Evolutionary conservation across 2,797 vertebrate genomes (phyloP).

Genomic region (Dallia pectoralis): DNA sequence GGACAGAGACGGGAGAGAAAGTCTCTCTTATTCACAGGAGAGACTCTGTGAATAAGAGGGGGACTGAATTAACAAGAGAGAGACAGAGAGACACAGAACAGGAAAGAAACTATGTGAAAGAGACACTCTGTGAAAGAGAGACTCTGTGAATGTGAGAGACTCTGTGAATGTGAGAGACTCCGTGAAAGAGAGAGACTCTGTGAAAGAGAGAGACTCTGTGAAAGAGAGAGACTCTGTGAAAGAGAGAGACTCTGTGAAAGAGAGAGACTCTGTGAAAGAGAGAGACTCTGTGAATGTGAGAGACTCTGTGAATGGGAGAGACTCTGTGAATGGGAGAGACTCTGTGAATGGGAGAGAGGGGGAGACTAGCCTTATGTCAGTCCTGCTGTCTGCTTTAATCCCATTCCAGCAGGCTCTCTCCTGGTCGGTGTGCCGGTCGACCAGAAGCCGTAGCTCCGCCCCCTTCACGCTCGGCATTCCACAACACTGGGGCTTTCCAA

Average conservation of each 20-base stretch:
- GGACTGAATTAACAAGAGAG: too few species aligned
- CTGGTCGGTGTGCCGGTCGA: not conserved
- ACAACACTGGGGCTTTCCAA: constrained; percentile 74
- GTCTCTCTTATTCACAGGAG: too few species aligned
- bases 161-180: too few species aligned
- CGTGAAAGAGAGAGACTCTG: too few species aligned
- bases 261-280: constrained; percentile 4
- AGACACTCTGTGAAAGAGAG: constrained; percentile 1
- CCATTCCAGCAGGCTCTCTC: constrained; percentile 65
- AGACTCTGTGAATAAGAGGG: too few species aligned
- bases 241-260: constrained; percentile 2
- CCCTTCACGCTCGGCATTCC: constrained; percentile 72
- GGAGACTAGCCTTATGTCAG: constrained; percentile 30
- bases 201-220: too few species aligned
- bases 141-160: not conserved
- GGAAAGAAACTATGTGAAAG: too few species aligned
- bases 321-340: constrained; percentile 11
- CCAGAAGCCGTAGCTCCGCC: not conserved
- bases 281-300: constrained; percentile 16
- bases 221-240: too few species aligned
- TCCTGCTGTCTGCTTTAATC: constrained; percentile 68
- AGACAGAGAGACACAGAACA: too few species aligned
- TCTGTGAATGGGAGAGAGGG: constrained; percentile 29
- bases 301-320: constrained; percentile 32
- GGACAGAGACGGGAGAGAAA: too few species aligned